Base-by-base conservation (phyloP, 2,888 invertebrate species). In the Hydropsyche betteni region DNA sequence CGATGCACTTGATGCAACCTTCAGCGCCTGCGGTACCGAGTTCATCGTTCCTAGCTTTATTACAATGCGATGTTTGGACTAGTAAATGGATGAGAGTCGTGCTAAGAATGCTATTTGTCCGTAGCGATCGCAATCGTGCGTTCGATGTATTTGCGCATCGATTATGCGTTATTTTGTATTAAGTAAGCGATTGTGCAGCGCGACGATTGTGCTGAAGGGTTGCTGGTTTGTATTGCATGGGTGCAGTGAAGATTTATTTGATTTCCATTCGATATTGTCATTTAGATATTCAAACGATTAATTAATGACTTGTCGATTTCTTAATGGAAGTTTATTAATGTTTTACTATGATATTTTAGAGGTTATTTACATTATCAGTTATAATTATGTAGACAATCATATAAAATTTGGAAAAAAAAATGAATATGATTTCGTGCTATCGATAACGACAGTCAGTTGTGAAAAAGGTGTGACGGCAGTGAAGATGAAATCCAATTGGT, bases 21-120 rank as follows among this genome's bases (percentile, higher is more conserved):
- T 72, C 72, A 33, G 58, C 55, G 58, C 55, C 55, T 8, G 55
- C 55, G 55, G 16, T 70, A 53, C 53, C 0, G 58, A 72, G 72
- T 72, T 72, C 72, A 72, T 72, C 72, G 72, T 72, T 72, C 72
- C 14, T 33, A 33, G 36, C 33, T 50, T 61, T 72, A 72, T 72
- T 72, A 72, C 38, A 72, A 72, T 72, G 72, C 72, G 55, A 72
- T 72, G 72, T 72, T 72, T 72, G 72, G 72, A 72, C 72, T 72
- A 72, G 72, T 72, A 72, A 72, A 72, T 72, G 72, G 72, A 72
- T 72, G 72, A 58, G 75, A 77, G 75, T 75, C 77, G 75, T 75
- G 77, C 77, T 58, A 75, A 74, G 73, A 75, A 75, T 77, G 75
- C 55, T 75, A 73, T 75, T 73, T 68, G 69, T 69, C 34, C 69